Evolutionary conservation across 2,113 vertebrate species (phyloP), one percentile per base, ranked within the genome.

Genomic region (Aptenodytes patagonicus): DNA sequence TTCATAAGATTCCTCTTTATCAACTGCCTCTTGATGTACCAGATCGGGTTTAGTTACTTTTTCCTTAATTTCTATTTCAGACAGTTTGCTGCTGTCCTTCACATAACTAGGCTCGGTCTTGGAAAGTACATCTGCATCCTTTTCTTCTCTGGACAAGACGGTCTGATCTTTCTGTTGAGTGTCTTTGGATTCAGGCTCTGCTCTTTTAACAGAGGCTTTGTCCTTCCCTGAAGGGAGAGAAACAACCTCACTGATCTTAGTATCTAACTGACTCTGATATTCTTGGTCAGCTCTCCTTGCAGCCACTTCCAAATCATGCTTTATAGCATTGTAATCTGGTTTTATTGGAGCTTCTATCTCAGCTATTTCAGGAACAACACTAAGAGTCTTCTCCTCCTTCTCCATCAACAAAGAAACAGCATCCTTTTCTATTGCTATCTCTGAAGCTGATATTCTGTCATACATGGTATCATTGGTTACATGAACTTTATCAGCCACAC

Each of bases 1-100:
- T 96, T 99, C 99, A 6, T 99, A 99, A 47, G 99, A 99, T 89
- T 99, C 99, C 93, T 99, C 99, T 51, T 99, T 99, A 96, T 99
- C 99, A 29, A 99, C 98, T 32, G 99, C 99, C 94, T 99, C 99
- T 96, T 99, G 99, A 93, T 99, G 99, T 55, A 99, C 99, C 90
- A 99, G 95, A 93, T 99, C 99, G 7, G 99, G 99, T 61, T 99
- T 99, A 78, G 98, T 73, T 54, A 99, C 99, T 91, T 99, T 99
- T 96, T 99, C 99, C 58, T 99, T 98, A 78, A 99, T 98, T 96
- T 99, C 99, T 3, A 25, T 97, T 90, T 98, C 98, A 47, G 89
- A 97, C 19, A 97, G 76, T 92, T 98, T 98, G 86, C 47, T 29
- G 38, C 72, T 79, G 21, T 98, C 98, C 80, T 98, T 98, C 60